A percentile compares a stretch with the other conserved stretches of the same genome.
Conservation (phyloP, 2,888 invertebrate genomes). For the Pheosia tremula region DNA sequence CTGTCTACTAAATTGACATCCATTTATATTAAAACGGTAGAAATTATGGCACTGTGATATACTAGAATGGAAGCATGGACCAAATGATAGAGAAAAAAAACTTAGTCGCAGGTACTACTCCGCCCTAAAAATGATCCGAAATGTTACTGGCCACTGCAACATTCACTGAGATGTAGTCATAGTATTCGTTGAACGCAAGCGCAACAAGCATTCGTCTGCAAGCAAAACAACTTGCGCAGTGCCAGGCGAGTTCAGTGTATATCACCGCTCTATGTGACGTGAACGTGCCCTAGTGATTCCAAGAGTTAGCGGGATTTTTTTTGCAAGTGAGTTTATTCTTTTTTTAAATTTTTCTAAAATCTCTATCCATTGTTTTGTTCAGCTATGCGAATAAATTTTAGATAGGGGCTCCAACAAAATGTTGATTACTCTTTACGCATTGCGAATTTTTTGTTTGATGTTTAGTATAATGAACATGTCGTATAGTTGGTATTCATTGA, state of each 20-base stretch:
- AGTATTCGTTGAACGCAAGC: constrained; percentile 24
- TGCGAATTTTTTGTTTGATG: too few relatives aligned
- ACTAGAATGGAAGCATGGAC: too few relatives aligned
- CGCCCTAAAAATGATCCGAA: constrained; percentile 26
- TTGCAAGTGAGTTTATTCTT: constrained; percentile 41
- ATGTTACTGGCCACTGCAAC: constrained; percentile 46
- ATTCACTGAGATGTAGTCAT: constrained; percentile 45
- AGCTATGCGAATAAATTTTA: background rate
- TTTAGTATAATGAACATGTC: too few relatives aligned
- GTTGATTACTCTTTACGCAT: too few relatives aligned
- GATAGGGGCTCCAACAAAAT: background rate
- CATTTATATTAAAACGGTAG: too few relatives aligned
- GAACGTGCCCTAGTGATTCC: constrained; percentile 40
- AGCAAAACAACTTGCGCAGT: constrained; percentile 51
- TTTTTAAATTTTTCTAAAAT: background rate
- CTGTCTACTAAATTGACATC: too few relatives aligned
- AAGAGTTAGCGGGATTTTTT: constrained; percentile 30
- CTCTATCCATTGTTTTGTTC: background rate
- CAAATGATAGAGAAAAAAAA: too few relatives aligned
- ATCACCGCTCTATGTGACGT: constrained; percentile 40
- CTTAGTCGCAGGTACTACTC: too few relatives aligned
- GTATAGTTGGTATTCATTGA: too few relatives aligned
- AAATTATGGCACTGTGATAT: too few relatives aligned
- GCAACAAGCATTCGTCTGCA: constrained; percentile 36
- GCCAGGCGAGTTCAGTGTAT: constrained; percentile 45